Evolutionary conservation across 2,888 invertebrate species (phyloP).

Genomic region (Gerris lacustris): DNA sequence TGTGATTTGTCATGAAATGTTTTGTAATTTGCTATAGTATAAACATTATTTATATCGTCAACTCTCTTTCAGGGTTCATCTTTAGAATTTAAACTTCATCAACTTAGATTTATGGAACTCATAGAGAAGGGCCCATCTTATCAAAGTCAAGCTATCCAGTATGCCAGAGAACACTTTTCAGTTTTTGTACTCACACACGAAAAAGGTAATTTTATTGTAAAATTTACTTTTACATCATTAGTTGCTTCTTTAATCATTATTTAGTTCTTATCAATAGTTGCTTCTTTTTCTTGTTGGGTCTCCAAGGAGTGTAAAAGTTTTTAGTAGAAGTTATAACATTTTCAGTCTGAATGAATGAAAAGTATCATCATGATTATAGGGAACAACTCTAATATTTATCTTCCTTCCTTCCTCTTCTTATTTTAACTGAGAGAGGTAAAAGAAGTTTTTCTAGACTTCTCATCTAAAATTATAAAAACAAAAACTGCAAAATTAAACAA

Average conservation of each 20-base stretch:
- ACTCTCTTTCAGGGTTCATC: conserved; percentile 44
- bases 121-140: conserved; percentile 51
- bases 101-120: conserved; percentile 64
- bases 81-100: conserved; percentile 69
- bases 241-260: neutral
- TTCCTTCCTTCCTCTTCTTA: too few relatives aligned
- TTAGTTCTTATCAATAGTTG: neutral
- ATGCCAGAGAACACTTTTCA: conserved; percentile 73
- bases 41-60: neutral
- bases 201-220: conserved; percentile 43
- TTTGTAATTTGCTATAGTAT: neutral
- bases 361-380: too few relatives aligned
- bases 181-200: conserved; percentile 65
- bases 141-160: conserved; percentile 72
- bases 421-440: too few relatives aligned
- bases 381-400: too few relatives aligned
- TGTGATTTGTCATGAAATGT: neutral
- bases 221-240: neutral
- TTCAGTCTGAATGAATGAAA: too few relatives aligned
- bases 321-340: too few relatives aligned
- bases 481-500: too few relatives aligned
- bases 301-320: too few relatives aligned
- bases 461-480: too few relatives aligned
- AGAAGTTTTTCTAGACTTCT: too few relatives aligned
- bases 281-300: too few relatives aligned